A percentile compares a stretch with the other conserved stretches of the same genome.
These are phyloP conservation scores for Philaethria dido DNA, from an alignment of 2,888 invertebrate genomes.

Conservation along the genomic window DNA sequence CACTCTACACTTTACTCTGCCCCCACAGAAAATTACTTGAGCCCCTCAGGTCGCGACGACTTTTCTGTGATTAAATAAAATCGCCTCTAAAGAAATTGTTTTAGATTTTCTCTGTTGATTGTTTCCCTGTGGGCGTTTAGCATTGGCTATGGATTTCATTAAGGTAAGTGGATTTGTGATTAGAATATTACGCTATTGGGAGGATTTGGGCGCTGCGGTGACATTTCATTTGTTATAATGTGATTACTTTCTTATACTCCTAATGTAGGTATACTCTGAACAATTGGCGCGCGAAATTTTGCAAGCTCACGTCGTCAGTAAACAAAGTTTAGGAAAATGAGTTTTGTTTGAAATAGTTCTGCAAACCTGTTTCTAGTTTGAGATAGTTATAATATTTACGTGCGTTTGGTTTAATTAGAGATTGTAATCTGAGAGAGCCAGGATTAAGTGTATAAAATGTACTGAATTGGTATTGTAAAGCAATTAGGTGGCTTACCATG, in stretches of 20 bases:
- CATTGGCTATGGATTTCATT: slow-evolving; percentile 66
- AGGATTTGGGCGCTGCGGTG: slow-evolving; percentile 47
- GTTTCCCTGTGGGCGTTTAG: slow-evolving; percentile 61
- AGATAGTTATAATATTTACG: slow-evolving; percentile 36
- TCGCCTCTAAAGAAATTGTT: slow-evolving; percentile 76
- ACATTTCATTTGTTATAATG: slow-evolving; percentile 46
- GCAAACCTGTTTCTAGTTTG: slow-evolving; percentile 33
- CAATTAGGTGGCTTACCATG: neutral
- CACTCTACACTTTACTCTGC: slow-evolving; percentile 49
- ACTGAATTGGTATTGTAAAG: slow-evolving; percentile 1
- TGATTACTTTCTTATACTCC: slow-evolving; percentile 41
- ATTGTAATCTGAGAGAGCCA: slow-evolving; percentile 14
- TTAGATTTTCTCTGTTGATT: slow-evolving; percentile 59
- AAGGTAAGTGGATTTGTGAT: slow-evolving; percentile 71
- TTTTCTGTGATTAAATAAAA: slow-evolving; percentile 77
- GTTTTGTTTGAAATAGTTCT: slow-evolving; percentile 41
- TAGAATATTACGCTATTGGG: slow-evolving; percentile 58
- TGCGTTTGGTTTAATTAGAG: slow-evolving; percentile 31
- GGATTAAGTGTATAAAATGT: slow-evolving; percentile 2
- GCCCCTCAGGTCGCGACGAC: slow-evolving; percentile 72
- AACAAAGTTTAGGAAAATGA: slow-evolving; percentile 43
- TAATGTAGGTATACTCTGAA: slow-evolving; percentile 37
- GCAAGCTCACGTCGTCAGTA: slow-evolving; percentile 36
- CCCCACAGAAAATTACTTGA: slow-evolving; percentile 77
- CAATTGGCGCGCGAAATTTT: slow-evolving; percentile 40